phyloP scores from a whole-genome alignment of 2,113 vertebrate genomes.

The Seriola quinqueradiata region DNA sequence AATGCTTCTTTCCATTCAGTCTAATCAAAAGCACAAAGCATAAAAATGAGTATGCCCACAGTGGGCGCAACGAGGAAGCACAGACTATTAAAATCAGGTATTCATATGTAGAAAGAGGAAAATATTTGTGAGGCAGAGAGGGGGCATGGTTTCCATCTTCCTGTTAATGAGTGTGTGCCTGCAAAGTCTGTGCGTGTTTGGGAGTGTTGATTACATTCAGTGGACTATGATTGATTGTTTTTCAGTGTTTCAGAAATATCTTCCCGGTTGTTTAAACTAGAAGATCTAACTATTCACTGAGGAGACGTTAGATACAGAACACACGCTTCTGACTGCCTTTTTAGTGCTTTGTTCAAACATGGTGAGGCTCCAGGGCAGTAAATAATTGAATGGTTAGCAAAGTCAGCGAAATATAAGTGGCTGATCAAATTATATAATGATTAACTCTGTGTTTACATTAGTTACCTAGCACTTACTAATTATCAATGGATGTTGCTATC shows the following conservation, averaged over 20 bases:
- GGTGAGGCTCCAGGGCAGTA: not conserved
- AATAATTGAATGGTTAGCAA: constrained; percentile 38
- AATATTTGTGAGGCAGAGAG: constrained; percentile 17
- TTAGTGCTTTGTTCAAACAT: not conserved
- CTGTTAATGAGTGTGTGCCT: constrained; percentile 14
- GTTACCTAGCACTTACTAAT: not conserved
- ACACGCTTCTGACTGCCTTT: not conserved
- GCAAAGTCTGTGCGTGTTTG: constrained; percentile 8
- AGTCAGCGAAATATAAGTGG: constrained; percentile 30
- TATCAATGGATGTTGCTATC: not conserved
- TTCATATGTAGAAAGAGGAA: not conserved
- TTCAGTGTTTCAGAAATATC: not conserved
- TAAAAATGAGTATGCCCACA: not conserved
- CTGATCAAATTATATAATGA: constrained; percentile 9
- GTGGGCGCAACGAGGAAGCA: not conserved
- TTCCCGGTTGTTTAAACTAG: not conserved
- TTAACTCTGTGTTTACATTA: not conserved
- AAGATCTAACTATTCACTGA: constrained; percentile 7
- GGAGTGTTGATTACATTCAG: not conserved
- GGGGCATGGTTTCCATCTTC: constrained; percentile 26
- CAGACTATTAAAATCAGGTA: not conserved
- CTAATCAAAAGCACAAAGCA: not conserved
- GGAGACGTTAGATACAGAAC: not conserved
- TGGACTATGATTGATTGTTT: not conserved
- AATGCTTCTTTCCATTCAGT: not conserved